Base-by-base conservation (phyloP, 2,113 vertebrate species). In the Ceyx cyanopectus region DNA sequence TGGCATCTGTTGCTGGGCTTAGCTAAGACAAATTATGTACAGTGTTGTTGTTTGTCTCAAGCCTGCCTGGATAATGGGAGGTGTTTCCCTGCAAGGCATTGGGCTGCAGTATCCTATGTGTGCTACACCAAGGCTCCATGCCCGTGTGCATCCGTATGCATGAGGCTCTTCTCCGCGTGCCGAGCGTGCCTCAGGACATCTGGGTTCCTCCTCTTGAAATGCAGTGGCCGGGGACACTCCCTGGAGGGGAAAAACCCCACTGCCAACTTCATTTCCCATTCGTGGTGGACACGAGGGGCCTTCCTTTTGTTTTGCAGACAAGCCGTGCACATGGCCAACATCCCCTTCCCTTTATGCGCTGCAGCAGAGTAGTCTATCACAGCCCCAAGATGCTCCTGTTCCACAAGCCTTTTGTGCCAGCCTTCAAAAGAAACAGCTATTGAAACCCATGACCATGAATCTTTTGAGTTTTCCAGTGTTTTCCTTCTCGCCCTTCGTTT, bases 371-470 rank as follows among this genome's bases (percentile, higher is more conserved):
- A 95, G 89, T 95, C 93, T 76, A 8, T 93, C 21, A 14, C 90
- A 26, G 57, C 40, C 56, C 57, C 2, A 43, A 50, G 68, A 74
- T 12, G 2, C 41, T 84, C 83, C 91, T 82, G 87, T 82, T 86
- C 89, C 95, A 61, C 61, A 9, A 24, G 63, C 41, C 86, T 85
- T 97, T 95, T 97, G 87, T 97, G 90, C 72, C 68, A 19, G 8
- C 80, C 82, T 57, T 95, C 92, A 66, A 94, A 96, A 95, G 89
- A 67, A 93, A 4, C 51, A 88, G 54, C 88, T 95, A 76, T 94
- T 96, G 85, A 96, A 96, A 95, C 79, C 90, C 50, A 90, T 91
- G 95, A 93, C 93, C 94, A 37, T 94, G 94, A 95, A 93, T 95
- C 95, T 76, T 91, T 94, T 87, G 82, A 80, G 84, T 60, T 48